A percentile compares a stretch with the other conserved stretches of the same genome.
Evolutionary conservation across 1,140 invertebrate species (phyloP).

Genomic region (Teleogryllus occipitalis): DNA sequence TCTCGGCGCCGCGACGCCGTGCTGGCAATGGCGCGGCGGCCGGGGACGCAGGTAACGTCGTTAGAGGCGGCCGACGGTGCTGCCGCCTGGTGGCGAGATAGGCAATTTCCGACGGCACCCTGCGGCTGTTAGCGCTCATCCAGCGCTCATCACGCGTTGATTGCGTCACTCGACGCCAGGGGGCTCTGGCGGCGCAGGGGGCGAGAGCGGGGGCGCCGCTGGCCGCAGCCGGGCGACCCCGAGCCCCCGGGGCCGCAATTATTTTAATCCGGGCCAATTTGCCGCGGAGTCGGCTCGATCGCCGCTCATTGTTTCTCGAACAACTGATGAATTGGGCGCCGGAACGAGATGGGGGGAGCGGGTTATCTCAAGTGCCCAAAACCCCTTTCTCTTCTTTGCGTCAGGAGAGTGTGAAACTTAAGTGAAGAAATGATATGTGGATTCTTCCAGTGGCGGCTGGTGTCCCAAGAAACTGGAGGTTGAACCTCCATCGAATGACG

Average conservation of each 20-base stretch:
- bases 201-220: too few species aligned
- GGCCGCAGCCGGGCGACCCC: too few species aligned
- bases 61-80: background rate
- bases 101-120: background rate
- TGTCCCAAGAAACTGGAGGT: too few species aligned
- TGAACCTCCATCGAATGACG: too few species aligned
- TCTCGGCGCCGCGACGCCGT: too few species aligned
- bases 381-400: too few species aligned
- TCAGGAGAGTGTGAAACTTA: too few species aligned
- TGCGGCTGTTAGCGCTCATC: conserved; percentile 2
- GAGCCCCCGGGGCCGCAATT: background rate
- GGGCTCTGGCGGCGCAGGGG: background rate
- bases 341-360: background rate
- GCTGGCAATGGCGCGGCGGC: too few species aligned
- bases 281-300: background rate
- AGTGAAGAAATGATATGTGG: too few species aligned
- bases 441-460: too few species aligned
- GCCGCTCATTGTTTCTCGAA: background rate
- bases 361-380: too few species aligned
- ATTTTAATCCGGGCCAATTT: background rate
- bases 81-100: background rate
- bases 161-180: background rate
- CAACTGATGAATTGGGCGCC: background rate
- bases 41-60: background rate
- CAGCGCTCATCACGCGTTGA: background rate